phyloP scores from a whole-genome alignment of 37 sponge, comb jelly and placozoan genomes.

The Agelas oroides region DNA sequence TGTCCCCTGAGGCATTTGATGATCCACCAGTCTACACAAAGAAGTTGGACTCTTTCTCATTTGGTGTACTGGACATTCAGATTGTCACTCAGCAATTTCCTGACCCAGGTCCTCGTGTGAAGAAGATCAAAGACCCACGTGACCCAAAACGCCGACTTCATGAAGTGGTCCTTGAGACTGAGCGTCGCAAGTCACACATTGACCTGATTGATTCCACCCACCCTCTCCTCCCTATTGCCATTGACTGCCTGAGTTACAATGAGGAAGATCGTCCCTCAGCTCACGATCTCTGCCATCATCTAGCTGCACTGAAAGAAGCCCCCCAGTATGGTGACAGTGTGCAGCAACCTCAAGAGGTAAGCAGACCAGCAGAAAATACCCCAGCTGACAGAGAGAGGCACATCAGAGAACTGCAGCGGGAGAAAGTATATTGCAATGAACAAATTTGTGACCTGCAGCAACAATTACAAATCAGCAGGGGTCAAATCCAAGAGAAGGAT shows the following conservation, averaged over 20 bases:
- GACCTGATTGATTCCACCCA: not conserved
- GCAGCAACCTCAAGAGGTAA: no score
- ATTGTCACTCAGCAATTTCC: constrained; percentile 6
- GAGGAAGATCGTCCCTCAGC: not conserved
- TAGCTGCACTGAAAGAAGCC: not conserved
- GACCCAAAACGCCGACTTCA: no score
- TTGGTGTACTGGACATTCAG: constrained; percentile 25
- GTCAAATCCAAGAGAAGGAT: no score
- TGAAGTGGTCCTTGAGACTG: not conserved
- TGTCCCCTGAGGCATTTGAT: constrained; percentile 29
- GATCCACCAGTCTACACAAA: not conserved
- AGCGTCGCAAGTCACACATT: constrained; percentile 5
- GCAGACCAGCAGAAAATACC: no score
- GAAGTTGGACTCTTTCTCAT: constrained; percentile 15
- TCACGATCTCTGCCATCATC: not conserved
- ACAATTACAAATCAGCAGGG: no score
- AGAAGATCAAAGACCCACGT: not conserved
- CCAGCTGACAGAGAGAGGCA: no score
- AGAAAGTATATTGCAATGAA: no score
- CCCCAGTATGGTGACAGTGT: no score
- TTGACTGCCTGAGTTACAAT: constrained; percentile 2
- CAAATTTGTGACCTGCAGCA: no score
- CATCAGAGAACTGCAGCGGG: no score
- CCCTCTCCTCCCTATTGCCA: constrained; percentile 11
- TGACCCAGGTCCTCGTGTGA: not conserved